phyloP scores from a whole-genome alignment of 2,888 invertebrate species.

The Sclerodermus sp. region DNA sequence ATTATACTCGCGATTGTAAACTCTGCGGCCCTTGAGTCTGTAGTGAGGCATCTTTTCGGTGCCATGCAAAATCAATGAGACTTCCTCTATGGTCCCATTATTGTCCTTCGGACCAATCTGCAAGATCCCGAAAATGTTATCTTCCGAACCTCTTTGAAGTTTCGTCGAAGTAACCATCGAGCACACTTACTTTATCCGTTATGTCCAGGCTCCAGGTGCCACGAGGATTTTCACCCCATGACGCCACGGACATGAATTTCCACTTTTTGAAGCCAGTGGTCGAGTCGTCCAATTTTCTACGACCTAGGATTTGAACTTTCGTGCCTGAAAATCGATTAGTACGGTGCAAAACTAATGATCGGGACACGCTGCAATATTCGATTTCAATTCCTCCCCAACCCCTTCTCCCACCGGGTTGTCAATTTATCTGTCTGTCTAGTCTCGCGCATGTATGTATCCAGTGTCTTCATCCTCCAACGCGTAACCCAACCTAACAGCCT shows the following conservation, averaged over 20 bases:
- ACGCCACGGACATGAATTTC: constrained; percentile 87
- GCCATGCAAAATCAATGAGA: constrained; percentile 72
- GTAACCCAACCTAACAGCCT: no score
- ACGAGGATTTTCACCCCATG: constrained; percentile 82
- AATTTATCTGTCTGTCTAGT: no score
- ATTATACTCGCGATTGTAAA: constrained; percentile 62
- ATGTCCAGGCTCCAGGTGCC: constrained; percentile 69
- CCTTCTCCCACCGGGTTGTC: no score
- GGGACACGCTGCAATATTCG: no score
- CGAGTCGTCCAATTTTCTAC: constrained; percentile 72
- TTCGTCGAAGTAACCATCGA: neutral
- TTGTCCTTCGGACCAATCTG: constrained; percentile 59
- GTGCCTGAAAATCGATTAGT: constrained; percentile 68
- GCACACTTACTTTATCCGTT: constrained; percentile 58
- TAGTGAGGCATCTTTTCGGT: constrained; percentile 68
- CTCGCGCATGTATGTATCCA: no score
- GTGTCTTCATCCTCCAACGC: no score
- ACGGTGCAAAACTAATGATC: no score
- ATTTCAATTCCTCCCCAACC: no score
- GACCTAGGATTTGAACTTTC: constrained; percentile 69
- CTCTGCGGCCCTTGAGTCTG: constrained; percentile 62
- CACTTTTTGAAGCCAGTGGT: constrained; percentile 74
- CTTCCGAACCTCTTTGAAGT: no score
- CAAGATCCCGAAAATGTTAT: no score
- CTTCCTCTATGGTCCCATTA: constrained; percentile 63